These are phyloP conservation scores for Strix aluco DNA, from an alignment of 2,113 vertebrate species.

Conservation along the genomic window DNA sequence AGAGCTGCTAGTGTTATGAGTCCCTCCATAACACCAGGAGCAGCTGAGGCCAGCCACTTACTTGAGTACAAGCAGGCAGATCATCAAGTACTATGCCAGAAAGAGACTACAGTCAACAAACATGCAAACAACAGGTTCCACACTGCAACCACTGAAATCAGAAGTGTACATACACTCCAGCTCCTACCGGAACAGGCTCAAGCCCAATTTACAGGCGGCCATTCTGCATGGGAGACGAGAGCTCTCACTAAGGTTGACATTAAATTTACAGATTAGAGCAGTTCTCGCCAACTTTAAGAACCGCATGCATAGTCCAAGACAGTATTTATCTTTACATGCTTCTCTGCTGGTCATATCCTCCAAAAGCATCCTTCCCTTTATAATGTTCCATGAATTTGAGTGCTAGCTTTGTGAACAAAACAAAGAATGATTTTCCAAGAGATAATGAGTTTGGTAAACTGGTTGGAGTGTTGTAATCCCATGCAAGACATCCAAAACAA, in stretches of 20 bases:
- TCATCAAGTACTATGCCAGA: not conserved
- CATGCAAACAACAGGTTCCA: not conserved
- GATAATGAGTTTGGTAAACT: not conserved
- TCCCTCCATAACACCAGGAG: not conserved
- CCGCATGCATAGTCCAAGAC: not conserved
- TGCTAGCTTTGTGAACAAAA: not conserved
- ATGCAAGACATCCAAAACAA: not conserved
- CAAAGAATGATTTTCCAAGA: not conserved
- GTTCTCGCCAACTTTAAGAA: not conserved
- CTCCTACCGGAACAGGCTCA: not conserved
- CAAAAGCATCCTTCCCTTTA: not conserved
- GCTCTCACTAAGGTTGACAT: not conserved
- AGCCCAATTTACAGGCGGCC: not conserved
- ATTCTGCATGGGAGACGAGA: not conserved
- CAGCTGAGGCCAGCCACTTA: not conserved
- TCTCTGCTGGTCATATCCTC: not conserved
- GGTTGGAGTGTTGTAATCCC: not conserved
- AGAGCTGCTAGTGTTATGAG: not conserved
- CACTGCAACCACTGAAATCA: not conserved
- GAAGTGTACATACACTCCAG: not conserved
- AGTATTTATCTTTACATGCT: not conserved
- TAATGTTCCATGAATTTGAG: not conserved
- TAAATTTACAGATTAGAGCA: not conserved
- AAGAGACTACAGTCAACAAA: not conserved
- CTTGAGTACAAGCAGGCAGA: not conserved